Conservation (phyloP, 1,140 invertebrate genomes). For the Mya arenaria region DNA sequence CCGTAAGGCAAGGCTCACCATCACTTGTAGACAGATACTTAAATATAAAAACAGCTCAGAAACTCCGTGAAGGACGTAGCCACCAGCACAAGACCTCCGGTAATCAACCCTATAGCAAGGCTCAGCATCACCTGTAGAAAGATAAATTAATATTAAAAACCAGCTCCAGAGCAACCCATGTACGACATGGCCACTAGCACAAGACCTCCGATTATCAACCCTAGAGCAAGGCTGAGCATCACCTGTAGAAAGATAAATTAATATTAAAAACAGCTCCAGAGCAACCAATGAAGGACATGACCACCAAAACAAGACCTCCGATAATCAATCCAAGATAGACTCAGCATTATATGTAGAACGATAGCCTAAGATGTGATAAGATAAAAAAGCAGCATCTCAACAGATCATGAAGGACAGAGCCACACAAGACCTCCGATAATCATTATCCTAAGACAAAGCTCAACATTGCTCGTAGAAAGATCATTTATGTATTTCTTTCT, state of each 20-base stretch:
- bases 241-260: constrained; percentile 54
- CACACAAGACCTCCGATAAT: too few species aligned
- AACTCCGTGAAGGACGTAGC: too few species aligned
- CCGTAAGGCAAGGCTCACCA: constrained; percentile 30
- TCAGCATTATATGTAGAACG: constrained; percentile 9
- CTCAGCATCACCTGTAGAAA: constrained; percentile 24
- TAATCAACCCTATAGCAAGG: constrained; percentile 57
- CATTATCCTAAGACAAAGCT: too few species aligned
- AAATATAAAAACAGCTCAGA: too few species aligned
- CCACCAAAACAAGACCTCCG: constrained; percentile 53
- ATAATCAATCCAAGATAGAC: constrained; percentile 58
- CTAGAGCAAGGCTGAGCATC: constrained; percentile 21
- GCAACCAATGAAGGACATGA: constrained; percentile 68
- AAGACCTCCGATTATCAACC: constrained; percentile 62
- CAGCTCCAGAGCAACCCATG: constrained; percentile 69
- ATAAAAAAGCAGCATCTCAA: too few species aligned
- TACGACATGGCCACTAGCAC: constrained; percentile 59
- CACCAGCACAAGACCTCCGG: constrained; percentile 54
- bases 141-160: too few species aligned
- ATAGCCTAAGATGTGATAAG: too few species aligned
- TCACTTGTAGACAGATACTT: not conserved
- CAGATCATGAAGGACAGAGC: too few species aligned
- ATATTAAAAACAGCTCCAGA: constrained; percentile 66
- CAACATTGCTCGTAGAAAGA: too few species aligned
- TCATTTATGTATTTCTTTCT: too few species aligned